These are phyloP conservation scores for Macroramphosus scolopax DNA, from an alignment of 2,797 vertebrate species.

Conservation along the genomic window DNA sequence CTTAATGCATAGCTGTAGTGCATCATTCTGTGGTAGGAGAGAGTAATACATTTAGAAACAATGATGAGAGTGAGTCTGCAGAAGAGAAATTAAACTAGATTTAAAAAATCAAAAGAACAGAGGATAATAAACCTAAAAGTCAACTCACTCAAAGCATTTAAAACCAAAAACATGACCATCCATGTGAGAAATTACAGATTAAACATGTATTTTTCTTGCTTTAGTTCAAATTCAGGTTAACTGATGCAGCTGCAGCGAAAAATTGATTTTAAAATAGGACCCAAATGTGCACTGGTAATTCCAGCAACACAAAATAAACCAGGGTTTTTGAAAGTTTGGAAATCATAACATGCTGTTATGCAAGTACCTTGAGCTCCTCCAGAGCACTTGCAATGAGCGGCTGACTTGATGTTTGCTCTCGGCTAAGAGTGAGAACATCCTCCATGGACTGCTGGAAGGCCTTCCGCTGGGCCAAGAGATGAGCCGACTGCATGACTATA, in stretches of 20 bases:
- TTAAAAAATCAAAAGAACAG: no score
- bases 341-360: slow-evolving; percentile 9
- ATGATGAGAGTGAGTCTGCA: no score
- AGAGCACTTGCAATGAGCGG: slow-evolving; percentile 91
- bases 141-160: no score
- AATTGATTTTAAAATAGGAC: slow-evolving; percentile 34
- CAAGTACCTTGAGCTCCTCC: slow-evolving; percentile 91
- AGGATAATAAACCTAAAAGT: no score
- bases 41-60: not conserved
- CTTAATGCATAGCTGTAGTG: slow-evolving; percentile 92
- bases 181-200: no score
- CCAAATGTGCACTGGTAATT: slow-evolving; percentile 5
- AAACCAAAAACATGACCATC: no score
- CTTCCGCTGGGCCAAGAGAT: slow-evolving; percentile 90
- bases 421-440: slow-evolving; percentile 85
- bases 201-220: no score
- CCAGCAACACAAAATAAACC: slow-evolving; percentile 11
- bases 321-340: not conserved
- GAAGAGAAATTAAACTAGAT: no score
- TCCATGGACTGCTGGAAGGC: slow-evolving; percentile 91
- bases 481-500: slow-evolving; percentile 93
- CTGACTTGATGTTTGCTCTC: slow-evolving; percentile 98
- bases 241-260: slow-evolving; percentile 13
- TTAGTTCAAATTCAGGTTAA: slow-evolving; percentile 14
- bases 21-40: slow-evolving; percentile 82